Evolutionary conservation across 1,140 invertebrate species (phyloP).

Genomic region (Drosophila pachea): DNA sequence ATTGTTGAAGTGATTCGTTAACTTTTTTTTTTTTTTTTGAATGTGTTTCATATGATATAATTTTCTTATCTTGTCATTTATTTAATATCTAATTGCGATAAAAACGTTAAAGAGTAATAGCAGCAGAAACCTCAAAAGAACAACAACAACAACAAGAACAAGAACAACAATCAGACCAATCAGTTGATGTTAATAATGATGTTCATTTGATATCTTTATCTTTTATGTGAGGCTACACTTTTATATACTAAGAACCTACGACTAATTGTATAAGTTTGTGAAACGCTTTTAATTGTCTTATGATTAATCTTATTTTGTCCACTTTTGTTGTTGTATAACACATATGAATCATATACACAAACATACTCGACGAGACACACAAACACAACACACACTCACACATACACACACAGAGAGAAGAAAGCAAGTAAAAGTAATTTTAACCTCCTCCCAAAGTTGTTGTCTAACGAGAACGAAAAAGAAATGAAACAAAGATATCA

Average conservation of each 20-base stretch:
- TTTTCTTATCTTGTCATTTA: constrained; percentile 49
- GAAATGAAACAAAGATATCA: constrained; percentile 14
- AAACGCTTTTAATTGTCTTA: constrained; percentile 40
- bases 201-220: no score
- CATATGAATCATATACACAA: not conserved
- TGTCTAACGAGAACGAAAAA: constrained; percentile 13
- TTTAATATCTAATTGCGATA: not conserved
- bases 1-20: constrained; percentile 10
- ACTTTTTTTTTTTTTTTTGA: constrained; percentile 18
- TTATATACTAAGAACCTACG: no score
- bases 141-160: no score
- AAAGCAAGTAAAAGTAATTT: not conserved
- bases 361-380: not conserved
- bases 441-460: constrained; percentile 46
- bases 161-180: no score
- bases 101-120: no score
- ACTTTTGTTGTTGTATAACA: constrained; percentile 16
- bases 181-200: no score
- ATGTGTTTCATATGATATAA: constrained; percentile 42
- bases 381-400: not conserved
- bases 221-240: no score
- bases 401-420: no score
- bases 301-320: constrained; percentile 19
- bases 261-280: constrained; percentile 24
- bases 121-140: no score